A percentile compares a stretch with the other conserved stretches of the same genome.
Evolutionary conservation across 2,797 vertebrate species (phyloP).

Genomic region (Lagodon rhomboides): DNA sequence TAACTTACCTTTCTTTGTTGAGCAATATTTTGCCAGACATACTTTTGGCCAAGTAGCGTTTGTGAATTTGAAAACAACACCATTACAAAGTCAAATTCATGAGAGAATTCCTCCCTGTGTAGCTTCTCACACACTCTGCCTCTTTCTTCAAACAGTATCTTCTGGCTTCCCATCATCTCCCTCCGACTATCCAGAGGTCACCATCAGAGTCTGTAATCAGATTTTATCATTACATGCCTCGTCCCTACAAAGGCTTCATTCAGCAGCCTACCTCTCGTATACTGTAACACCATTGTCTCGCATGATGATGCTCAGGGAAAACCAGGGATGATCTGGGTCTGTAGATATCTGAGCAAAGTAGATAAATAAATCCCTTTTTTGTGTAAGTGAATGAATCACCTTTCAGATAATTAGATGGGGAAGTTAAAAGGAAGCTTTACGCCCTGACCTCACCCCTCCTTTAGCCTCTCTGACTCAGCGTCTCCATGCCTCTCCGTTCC

Average conservation of each 20-base stretch:
- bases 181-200: conserved; percentile 53
- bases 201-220: conserved; percentile 68
- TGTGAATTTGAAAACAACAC: neutral
- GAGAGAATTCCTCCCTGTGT: neutral
- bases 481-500: conserved; percentile 30
- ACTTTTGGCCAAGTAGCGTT: neutral
- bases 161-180: conserved; percentile 23
- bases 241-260: conserved; percentile 70
- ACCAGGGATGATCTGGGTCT: conserved; percentile 8
- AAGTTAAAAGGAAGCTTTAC: conserved; percentile 29
- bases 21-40: neutral
- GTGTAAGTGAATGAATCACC: conserved; percentile 36
- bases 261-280: conserved; percentile 47
- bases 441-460: conserved; percentile 23
- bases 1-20: neutral
- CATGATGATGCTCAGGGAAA: neutral
- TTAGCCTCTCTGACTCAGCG: conserved; percentile 59
- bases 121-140: conserved; percentile 4
- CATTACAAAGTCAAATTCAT: neutral
- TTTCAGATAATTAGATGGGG: conserved; percentile 22
- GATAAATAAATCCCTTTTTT: conserved; percentile 3
- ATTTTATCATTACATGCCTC: conserved; percentile 65
- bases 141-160: conserved; percentile 14
- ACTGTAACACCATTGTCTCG: conserved; percentile 62
- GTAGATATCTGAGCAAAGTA: conserved; percentile 11